Evolutionary conservation across 2,888 invertebrate genomes (phyloP).

Genomic region (Protodeltote pygarga): DNA sequence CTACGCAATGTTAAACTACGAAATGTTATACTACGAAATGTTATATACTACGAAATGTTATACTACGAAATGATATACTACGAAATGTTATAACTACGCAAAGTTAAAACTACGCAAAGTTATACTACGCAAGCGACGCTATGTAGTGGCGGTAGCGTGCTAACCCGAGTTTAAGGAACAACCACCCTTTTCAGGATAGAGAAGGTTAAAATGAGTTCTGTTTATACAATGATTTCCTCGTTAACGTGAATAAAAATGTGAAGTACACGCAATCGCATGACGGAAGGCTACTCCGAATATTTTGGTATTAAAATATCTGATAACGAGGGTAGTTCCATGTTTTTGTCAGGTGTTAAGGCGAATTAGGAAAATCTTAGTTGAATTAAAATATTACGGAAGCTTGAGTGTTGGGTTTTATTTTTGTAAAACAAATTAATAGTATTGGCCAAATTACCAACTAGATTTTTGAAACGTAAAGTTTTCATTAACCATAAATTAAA

Average conservation of each 20-base stretch:
- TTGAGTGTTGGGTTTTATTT: slow-evolving; percentile 2
- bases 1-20: no score
- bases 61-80: no score
- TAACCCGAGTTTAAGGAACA: slow-evolving; percentile 17
- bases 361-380: slow-evolving; percentile 24
- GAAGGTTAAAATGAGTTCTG: slow-evolving; percentile 47
- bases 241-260: slow-evolving; percentile 51
- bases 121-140: background rate
- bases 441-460: no score
- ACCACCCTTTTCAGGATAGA: slow-evolving; percentile 25
- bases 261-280: slow-evolving; percentile 76
- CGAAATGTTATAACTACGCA: no score
- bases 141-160: slow-evolving; percentile 17
- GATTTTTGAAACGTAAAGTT: no score
- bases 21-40: no score
- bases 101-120: no score
- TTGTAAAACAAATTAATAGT: background rate
- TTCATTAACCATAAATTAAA: no score
- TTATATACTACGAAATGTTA: no score
- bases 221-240: slow-evolving; percentile 49
- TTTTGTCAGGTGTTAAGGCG: slow-evolving; percentile 57
- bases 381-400: background rate
- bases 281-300: slow-evolving; percentile 56
- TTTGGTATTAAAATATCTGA: slow-evolving; percentile 56
- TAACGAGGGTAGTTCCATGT: slow-evolving; percentile 52